Evolutionary conservation across 2,113 vertebrate species (phyloP).

Genomic region (Ophthalmolycus amberensis): DNA sequence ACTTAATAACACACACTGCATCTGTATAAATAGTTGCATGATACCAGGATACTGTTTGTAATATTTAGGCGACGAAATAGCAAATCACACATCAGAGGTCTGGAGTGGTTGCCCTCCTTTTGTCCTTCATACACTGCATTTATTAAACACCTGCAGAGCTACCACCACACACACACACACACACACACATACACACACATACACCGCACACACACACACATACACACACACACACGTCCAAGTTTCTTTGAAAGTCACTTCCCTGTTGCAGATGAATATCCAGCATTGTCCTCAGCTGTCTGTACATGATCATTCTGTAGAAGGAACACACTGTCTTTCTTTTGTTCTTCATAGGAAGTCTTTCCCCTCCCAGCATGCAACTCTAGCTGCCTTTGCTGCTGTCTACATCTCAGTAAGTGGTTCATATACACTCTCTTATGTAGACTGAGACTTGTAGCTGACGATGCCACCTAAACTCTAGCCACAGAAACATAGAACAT

Average conservation of each 20-base stretch:
- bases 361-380: slow-evolving; percentile 85
- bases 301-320: slow-evolving; percentile 32
- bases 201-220: slow-evolving; percentile 30
- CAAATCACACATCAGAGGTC: neutral
- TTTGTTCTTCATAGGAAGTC: slow-evolving; percentile 76
- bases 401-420: slow-evolving; percentile 83
- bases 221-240: slow-evolving; percentile 1
- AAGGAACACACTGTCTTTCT: slow-evolving; percentile 29
- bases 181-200: slow-evolving; percentile 7
- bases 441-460: neutral
- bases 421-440: neutral
- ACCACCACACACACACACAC: slow-evolving; percentile 17
- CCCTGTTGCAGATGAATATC: slow-evolving; percentile 54
- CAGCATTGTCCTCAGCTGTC: slow-evolving; percentile 49
- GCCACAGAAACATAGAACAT: neutral
- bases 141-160: slow-evolving; percentile 38
- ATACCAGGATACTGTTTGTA: neutral
- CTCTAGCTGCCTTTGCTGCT: slow-evolving; percentile 83
- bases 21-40: neutral
- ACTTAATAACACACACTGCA: neutral
- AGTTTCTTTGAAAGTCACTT: slow-evolving; percentile 61
- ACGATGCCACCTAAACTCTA: neutral
- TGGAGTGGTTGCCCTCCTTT: neutral
- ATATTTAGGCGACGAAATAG: neutral
- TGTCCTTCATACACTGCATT: slow-evolving; percentile 12